Evolutionary conservation across 2,113 vertebrate genomes (phyloP).

Genomic region (Vombatus ursinus): DNA sequence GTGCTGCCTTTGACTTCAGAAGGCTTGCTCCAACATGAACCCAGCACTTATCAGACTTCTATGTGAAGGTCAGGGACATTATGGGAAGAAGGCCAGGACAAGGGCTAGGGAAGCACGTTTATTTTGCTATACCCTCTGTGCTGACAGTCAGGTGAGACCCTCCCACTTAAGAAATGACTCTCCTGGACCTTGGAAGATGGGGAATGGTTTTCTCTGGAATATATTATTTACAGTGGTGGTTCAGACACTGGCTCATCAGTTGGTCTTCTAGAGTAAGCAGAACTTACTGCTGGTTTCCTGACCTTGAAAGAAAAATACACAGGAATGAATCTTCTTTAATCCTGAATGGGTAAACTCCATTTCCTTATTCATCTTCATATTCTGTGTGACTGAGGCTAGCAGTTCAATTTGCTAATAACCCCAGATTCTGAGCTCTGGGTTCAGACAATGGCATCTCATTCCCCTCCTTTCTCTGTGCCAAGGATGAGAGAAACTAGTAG

Average conservation of each 20-base stretch:
- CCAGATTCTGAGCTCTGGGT: neutral
- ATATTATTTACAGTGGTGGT: neutral
- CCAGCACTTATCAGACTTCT: slow-evolving; percentile 40
- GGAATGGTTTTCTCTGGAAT: slow-evolving; percentile 12
- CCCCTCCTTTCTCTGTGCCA: neutral
- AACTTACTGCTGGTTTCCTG: neutral
- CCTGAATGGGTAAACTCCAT: neutral
- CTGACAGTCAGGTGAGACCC: neutral
- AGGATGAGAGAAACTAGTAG: neutral
- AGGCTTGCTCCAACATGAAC: neutral
- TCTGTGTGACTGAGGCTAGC: slow-evolving; percentile 14
- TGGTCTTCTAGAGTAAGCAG: neutral
- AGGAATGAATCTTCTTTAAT: too few relatives aligned
- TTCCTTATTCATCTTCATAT: neutral
- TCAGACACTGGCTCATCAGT: neutral
- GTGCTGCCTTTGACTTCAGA: neutral
- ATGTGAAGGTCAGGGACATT: neutral
- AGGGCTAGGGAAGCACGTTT: neutral
- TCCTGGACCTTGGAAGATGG: slow-evolving; percentile 22
- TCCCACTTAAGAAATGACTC: slow-evolving; percentile 20
- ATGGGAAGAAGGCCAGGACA: neutral
- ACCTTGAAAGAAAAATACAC: slow-evolving; percentile 14
- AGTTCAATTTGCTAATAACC: slow-evolving; percentile 14
- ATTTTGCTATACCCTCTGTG: neutral
- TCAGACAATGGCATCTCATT: neutral